Conservation (phyloP, 1,140 invertebrate genomes). For the Drosophila nasuta region DNA sequence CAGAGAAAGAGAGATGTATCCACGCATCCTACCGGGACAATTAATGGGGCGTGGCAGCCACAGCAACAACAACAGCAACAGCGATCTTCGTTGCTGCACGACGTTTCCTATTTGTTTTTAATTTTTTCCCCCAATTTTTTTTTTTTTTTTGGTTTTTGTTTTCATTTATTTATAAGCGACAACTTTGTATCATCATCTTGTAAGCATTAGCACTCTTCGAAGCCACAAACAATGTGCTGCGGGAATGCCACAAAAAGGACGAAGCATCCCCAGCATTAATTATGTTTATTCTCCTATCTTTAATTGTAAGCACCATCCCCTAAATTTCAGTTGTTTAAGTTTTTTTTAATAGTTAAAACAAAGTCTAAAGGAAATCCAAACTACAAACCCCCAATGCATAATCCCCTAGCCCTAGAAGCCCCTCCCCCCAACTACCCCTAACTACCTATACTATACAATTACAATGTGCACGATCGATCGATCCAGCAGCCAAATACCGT, state of each 20-base stretch:
- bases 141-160: too few relatives aligned
- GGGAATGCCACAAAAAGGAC: not conserved
- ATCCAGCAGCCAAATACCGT: too few relatives aligned
- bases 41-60: not conserved
- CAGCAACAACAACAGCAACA: not conserved
- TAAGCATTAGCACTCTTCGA: slow-evolving; percentile 2
- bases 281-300: slow-evolving; percentile 10
- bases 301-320: slow-evolving; percentile 18
- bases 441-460: not conserved
- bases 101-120: too few relatives aligned
- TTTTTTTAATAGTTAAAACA: not conserved
- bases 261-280: not conserved
- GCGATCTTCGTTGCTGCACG: too few relatives aligned
- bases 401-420: not conserved
- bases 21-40: not conserved
- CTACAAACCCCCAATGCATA: not conserved
- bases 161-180: slow-evolving; percentile 22
- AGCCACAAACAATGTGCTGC: not conserved
- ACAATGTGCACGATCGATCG: not conserved
- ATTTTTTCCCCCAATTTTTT: too few relatives aligned
- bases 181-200: slow-evolving; percentile 10
- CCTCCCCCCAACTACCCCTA: too few relatives aligned
- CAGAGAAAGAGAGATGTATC: not conserved
- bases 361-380: not conserved
- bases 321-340: slow-evolving; percentile 11